Evolutionary conservation across 1,140 invertebrate species (phyloP).

Genomic region (Grapholita molesta): DNA sequence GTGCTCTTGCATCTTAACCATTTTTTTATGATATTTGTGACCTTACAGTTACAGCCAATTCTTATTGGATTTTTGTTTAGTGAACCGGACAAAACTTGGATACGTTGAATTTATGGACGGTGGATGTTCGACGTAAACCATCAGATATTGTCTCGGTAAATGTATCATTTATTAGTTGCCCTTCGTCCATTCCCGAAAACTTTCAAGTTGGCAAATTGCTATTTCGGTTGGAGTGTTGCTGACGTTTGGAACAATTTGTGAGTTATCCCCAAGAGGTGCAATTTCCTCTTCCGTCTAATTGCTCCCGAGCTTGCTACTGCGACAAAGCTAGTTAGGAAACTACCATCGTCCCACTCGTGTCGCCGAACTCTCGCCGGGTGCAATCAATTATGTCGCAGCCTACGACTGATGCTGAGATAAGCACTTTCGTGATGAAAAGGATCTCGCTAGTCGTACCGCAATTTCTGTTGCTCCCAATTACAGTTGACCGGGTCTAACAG

Average conservation of each 20-base stretch:
- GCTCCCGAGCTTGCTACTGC: slow-evolving; percentile 41
- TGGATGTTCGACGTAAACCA: neutral
- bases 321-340: slow-evolving; percentile 41
- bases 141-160: neutral
- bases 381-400: slow-evolving; percentile 32
- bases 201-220: slow-evolving; percentile 51
- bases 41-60: neutral
- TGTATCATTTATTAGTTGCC: neutral
- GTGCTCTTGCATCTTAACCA: neutral
- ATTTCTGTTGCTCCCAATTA: slow-evolving; percentile 1
- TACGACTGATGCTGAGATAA: slow-evolving; percentile 12
- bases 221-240: slow-evolving; percentile 53
- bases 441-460: slow-evolving; percentile 2
- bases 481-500: neutral
- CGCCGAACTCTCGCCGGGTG: slow-evolving; percentile 22
- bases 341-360: slow-evolving; percentile 27
- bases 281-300: slow-evolving; percentile 67
- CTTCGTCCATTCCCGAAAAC: slow-evolving; percentile 27
- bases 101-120: neutral
- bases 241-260: slow-evolving; percentile 63
- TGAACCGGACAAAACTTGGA: neutral
- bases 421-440: slow-evolving; percentile 14
- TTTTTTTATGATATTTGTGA: neutral
- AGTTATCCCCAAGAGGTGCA: slow-evolving; percentile 60
- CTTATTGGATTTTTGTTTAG: neutral